A percentile compares a stretch with the other conserved stretches of the same genome.
phyloP scores from a whole-genome alignment of 2,888 invertebrate species.

The Melieria crassipennis region DNA sequence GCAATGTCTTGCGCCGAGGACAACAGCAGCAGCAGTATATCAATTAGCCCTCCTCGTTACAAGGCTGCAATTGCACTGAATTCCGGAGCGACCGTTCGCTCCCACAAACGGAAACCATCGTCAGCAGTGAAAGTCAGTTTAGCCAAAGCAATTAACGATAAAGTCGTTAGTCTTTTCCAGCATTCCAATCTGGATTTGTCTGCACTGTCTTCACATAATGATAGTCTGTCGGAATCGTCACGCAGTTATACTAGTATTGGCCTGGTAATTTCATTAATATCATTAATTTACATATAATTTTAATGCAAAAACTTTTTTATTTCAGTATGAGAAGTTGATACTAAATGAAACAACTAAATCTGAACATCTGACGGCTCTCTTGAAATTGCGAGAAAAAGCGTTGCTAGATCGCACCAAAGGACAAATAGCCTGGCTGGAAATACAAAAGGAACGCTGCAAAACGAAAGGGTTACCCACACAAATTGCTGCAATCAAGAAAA shows the following conservation, averaged over 20 bases:
- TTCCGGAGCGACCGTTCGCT: slow-evolving; percentile 16
- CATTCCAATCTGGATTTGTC: slow-evolving; percentile 51
- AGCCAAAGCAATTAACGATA: slow-evolving; percentile 44
- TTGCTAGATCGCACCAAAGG: slow-evolving; percentile 74
- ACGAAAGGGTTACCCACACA: slow-evolving; percentile 70
- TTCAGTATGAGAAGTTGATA: slow-evolving; percentile 71
- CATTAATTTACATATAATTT: background rate
- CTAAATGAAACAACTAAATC: slow-evolving; percentile 75
- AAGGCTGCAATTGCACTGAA: background rate
- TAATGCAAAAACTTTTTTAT: slow-evolving; percentile 15
- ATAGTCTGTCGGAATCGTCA: slow-evolving; percentile 50
- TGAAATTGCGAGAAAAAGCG: slow-evolving; percentile 75
- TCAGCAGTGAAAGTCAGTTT: slow-evolving; percentile 12
- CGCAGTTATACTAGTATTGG: slow-evolving; percentile 58
- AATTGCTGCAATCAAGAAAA: slow-evolving; percentile 73
- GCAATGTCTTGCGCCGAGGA: background rate
- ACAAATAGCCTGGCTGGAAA: slow-evolving; percentile 73
- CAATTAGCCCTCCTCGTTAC: background rate
- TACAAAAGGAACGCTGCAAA: slow-evolving; percentile 71
- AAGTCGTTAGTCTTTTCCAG: slow-evolving; percentile 52
- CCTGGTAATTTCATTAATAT: slow-evolving; percentile 47
- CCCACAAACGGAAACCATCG: slow-evolving; percentile 36
- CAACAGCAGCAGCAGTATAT: slow-evolving; percentile 2
- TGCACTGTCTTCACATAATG: slow-evolving; percentile 41
- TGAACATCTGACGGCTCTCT: slow-evolving; percentile 72